phyloP scores from a whole-genome alignment of 2,888 invertebrate species.

The Physocephala rufipes region DNA sequence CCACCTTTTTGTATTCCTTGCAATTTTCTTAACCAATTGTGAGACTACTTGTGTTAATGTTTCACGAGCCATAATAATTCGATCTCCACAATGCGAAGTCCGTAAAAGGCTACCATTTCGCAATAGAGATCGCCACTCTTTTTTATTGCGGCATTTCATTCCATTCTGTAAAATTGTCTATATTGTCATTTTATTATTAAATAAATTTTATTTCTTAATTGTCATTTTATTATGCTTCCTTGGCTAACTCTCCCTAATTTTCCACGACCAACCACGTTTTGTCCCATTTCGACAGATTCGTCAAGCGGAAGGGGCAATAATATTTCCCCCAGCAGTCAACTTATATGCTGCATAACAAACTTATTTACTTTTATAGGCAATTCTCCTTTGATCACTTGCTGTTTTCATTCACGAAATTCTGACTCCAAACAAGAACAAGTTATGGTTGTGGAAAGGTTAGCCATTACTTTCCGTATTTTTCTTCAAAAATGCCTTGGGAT shows the following conservation, averaged over 20 bases:
- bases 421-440: not conserved
- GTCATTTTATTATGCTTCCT: not conserved
- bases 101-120: not conserved
- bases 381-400: not conserved
- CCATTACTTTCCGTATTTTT: no score
- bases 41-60: not conserved
- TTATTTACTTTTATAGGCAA: not conserved
- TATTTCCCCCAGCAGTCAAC: not conserved
- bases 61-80: not conserved
- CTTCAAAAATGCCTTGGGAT: no score
- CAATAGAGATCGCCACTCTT: not conserved
- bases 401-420: not conserved
- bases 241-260: not conserved
- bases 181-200: no score
- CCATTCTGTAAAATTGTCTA: not conserved
- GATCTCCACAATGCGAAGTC: not conserved
- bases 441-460: no score
- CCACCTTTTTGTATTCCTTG: constrained; percentile 1
- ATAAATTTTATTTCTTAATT: not conserved
- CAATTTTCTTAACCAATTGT: not conserved
- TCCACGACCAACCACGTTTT: not conserved
- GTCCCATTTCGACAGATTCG: not conserved
- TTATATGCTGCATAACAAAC: not conserved
- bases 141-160: not conserved
- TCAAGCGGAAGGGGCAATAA: not conserved